These are phyloP conservation scores for Spilarctia lutea DNA, from an alignment of 2,888 invertebrate species.

Conservation along the genomic window DNA sequence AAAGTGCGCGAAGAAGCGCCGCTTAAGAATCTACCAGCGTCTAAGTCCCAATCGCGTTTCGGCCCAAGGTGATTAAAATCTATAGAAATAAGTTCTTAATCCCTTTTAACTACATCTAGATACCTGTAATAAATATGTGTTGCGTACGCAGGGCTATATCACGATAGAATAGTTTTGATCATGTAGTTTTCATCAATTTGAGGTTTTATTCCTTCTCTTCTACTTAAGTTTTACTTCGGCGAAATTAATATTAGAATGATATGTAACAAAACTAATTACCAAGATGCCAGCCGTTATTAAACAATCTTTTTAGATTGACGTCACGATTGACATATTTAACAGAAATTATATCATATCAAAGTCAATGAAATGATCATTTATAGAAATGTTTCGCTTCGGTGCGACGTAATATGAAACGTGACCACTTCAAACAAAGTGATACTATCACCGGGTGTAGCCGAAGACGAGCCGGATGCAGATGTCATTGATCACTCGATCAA, in stretches of 20 bases:
- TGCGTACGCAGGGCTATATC: too few species aligned
- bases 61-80: too few species aligned
- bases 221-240: background rate
- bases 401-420: constrained; percentile 18
- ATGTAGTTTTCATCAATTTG: background rate
- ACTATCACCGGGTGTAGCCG: background rate
- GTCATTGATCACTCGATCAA: background rate
- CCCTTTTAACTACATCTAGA: too few species aligned
- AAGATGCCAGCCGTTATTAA: background rate
- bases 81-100: too few species aligned
- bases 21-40: too few species aligned
- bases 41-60: too few species aligned
- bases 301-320: background rate
- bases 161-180: too few species aligned
- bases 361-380: background rate
- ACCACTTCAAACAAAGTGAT: constrained; percentile 7
- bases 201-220: background rate
- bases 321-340: background rate
- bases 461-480: background rate
- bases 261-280: too few species aligned
- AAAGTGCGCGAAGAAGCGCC: too few species aligned
- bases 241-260: too few species aligned
- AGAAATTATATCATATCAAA: background rate
- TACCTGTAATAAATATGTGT: too few species aligned
- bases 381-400: background rate